Evolutionary conservation across 2,888 invertebrate genomes (phyloP).

Genomic region (Drymonia ruficornis): DNA sequence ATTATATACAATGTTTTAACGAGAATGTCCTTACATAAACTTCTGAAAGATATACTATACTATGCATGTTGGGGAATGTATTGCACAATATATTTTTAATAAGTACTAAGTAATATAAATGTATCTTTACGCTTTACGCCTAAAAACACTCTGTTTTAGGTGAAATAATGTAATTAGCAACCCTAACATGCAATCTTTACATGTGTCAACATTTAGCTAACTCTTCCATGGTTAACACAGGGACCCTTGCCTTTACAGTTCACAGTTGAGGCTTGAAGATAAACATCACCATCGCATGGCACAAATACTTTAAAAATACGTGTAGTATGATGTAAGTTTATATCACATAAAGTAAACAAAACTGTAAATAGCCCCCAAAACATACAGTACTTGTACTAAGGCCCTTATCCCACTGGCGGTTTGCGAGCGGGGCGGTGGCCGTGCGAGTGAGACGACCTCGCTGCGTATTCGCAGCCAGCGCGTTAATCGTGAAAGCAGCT

Average conservation of each 20-base stretch:
- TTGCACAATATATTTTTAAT: constrained; percentile 49
- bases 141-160: constrained; percentile 9
- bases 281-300: constrained; percentile 49
- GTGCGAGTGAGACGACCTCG: no score
- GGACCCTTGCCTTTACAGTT: constrained; percentile 8
- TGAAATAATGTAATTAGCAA: constrained; percentile 5
- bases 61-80: constrained; percentile 70
- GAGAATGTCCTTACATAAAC: constrained; percentile 24
- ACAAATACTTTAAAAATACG: constrained; percentile 37
- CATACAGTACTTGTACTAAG: constrained; percentile 59
- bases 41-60: constrained; percentile 37
- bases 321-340: constrained; percentile 31
- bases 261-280: constrained; percentile 11
- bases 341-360: constrained; percentile 46
- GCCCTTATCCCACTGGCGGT: no score
- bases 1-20: constrained; percentile 35
- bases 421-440: no score
- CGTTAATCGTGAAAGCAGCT: no score
- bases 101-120: constrained; percentile 15
- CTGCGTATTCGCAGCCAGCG: no score
- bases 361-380: constrained; percentile 55
- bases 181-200: neutral
- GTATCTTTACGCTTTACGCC: constrained; percentile 5
- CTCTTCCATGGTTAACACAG: neutral
- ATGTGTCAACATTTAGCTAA: no score